phyloP scores from a whole-genome alignment of 2,113 vertebrate genomes.

The Aythya baeri region DNA sequence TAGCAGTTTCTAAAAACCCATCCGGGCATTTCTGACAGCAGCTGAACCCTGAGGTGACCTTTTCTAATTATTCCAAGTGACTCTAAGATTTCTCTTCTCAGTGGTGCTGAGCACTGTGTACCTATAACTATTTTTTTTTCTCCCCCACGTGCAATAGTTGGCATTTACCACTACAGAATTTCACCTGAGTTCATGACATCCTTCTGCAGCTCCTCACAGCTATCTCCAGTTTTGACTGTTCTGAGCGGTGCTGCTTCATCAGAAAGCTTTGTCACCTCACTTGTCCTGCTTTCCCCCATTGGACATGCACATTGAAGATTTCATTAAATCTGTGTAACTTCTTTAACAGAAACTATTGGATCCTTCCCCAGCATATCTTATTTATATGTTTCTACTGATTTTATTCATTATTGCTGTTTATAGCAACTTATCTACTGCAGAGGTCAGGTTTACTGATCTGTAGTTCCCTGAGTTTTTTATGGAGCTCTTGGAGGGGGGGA shows the following conservation, averaged over 20 bases:
- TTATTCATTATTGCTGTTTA: neutral
- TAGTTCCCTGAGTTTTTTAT: neutral
- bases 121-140: neutral
- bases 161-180: neutral
- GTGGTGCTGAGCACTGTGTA: neutral
- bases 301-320: neutral
- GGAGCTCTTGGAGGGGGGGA: neutral
- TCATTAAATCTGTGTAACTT: neutral
- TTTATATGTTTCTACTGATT: neutral
- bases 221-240: neutral
- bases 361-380: neutral
- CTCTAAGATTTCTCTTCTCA: conserved; percentile 31
- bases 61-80: conserved; percentile 29
- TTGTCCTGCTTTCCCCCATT: neutral
- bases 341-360: neutral
- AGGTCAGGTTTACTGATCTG: neutral
- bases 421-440: neutral
- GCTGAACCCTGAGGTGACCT: conserved; percentile 14
- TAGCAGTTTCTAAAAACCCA: conserved; percentile 6
- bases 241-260: neutral
- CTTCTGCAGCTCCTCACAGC: neutral
- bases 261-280: neutral
- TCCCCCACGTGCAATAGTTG: neutral
- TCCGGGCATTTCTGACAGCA: conserved; percentile 12
- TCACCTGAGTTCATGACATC: neutral